Conservation (phyloP, 1,140 invertebrate genomes). For the Potamilus streckersoni region DNA sequence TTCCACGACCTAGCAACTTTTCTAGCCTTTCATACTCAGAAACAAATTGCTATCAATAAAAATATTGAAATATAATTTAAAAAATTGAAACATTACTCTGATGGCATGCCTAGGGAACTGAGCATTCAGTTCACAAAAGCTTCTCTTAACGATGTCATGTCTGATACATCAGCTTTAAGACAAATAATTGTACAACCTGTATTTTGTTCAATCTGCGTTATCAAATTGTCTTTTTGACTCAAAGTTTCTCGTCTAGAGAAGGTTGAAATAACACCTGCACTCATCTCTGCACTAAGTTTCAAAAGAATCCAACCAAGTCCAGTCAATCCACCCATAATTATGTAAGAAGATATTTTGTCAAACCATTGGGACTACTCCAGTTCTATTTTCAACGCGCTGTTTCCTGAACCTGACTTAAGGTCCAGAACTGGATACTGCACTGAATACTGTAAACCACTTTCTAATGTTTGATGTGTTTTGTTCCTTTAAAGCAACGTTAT, state of each 20-base stretch:
- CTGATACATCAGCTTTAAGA: conserved; percentile 41
- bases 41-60: conserved; percentile 42
- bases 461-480: background rate
- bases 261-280: conserved; percentile 42
- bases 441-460: background rate
- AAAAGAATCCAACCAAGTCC: conserved; percentile 53
- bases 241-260: conserved; percentile 36
- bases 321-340: conserved; percentile 51
- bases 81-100: too few species aligned
- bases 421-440: background rate
- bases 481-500: background rate
- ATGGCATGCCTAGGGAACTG: background rate
- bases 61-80: too few species aligned
- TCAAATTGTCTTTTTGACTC: conserved; percentile 26
- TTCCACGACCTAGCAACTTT: conserved; percentile 58
- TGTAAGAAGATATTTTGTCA: conserved; percentile 20
- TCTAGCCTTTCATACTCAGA: conserved; percentile 34
- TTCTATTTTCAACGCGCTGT: background rate
- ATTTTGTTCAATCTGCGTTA: conserved; percentile 25
- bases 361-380: conserved; percentile 1
- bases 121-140: background rate
- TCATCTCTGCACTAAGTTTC: conserved; percentile 38
- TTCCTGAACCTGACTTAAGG: background rate
- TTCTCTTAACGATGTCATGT: background rate
- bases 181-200: conserved; percentile 25